Conservation (phyloP, 2,797 vertebrate species). For the Malacoctenus gilli region DNA sequence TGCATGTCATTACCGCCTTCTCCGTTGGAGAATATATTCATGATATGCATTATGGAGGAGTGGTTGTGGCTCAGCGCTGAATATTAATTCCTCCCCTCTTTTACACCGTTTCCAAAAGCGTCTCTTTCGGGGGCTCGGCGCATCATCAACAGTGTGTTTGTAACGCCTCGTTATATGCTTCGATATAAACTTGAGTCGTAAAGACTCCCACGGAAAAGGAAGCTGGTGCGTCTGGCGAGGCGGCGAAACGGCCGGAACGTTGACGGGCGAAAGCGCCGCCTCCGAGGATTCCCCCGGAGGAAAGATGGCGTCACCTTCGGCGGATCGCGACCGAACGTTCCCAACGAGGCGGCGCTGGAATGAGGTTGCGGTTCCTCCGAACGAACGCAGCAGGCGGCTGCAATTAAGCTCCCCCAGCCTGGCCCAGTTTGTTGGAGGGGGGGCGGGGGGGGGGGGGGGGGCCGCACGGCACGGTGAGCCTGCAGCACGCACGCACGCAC, state of each 20-base stretch:
- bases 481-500: constrained; percentile 21
- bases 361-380: constrained; percentile 39
- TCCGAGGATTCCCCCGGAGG: constrained; percentile 24
- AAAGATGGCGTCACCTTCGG: constrained; percentile 8
- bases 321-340: constrained; percentile 28
- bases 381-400: constrained; percentile 40
- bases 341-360: constrained; percentile 18
- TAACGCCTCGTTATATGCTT: constrained; percentile 3
- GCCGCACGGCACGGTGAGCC: too few species aligned
- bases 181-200: constrained; percentile 13
- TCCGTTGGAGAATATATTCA: constrained; percentile 51
- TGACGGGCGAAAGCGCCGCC: constrained; percentile 58
- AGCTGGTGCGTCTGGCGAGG: too few species aligned
- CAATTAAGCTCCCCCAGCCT: constrained; percentile 44
- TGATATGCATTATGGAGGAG: constrained; percentile 51
- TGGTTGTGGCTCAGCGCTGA: constrained; percentile 31
- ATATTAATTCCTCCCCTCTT: constrained; percentile 40
- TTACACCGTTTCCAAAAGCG: constrained; percentile 19
- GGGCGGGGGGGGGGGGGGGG: too few species aligned
- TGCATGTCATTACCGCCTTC: constrained; percentile 41
- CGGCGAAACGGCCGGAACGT: too few species aligned
- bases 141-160: constrained; percentile 19
- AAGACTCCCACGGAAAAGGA: constrained; percentile 14
- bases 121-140: constrained; percentile 17
- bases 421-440: constrained; percentile 38